phyloP scores from a whole-genome alignment of 2,113 vertebrate species.

The Rhinolophus sinicus region DNA sequence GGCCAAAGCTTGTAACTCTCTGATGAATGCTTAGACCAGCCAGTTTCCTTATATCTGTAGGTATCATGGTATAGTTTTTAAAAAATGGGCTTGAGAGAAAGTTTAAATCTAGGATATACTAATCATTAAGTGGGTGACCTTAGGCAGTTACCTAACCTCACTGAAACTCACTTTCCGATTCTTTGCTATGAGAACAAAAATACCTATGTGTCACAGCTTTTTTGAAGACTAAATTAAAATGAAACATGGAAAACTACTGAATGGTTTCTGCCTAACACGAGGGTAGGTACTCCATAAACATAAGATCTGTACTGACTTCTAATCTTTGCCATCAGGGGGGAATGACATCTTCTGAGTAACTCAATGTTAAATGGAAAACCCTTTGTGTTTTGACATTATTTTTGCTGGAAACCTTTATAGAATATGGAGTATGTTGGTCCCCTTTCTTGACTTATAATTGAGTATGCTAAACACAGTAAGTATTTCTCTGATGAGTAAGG shows the following conservation, averaged over 20 bases:
- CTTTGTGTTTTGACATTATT: neutral
- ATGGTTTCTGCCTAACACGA: neutral
- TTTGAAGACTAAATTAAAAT: slow-evolving; percentile 8
- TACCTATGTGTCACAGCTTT: neutral
- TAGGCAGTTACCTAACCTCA: neutral
- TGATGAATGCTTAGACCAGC: neutral
- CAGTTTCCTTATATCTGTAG: neutral
- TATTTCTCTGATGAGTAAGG: neutral
- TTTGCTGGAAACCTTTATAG: neutral
- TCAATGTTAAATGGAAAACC: neutral
- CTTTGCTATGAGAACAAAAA: neutral
- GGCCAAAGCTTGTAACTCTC: neutral
- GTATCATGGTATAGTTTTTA: neutral
- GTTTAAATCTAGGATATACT: neutral
- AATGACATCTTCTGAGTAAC: neutral
- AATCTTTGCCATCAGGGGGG: neutral
- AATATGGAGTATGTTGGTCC: neutral
- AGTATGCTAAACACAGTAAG: neutral
- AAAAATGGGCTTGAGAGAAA: neutral
- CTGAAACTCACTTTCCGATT: neutral
- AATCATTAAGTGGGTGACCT: neutral
- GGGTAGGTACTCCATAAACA: neutral
- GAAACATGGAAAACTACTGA: neutral
- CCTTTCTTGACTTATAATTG: neutral
- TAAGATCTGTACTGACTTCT: neutral